phyloP scores from a whole-genome alignment of 2,888 invertebrate species.

The Galeruca laticollis region DNA sequence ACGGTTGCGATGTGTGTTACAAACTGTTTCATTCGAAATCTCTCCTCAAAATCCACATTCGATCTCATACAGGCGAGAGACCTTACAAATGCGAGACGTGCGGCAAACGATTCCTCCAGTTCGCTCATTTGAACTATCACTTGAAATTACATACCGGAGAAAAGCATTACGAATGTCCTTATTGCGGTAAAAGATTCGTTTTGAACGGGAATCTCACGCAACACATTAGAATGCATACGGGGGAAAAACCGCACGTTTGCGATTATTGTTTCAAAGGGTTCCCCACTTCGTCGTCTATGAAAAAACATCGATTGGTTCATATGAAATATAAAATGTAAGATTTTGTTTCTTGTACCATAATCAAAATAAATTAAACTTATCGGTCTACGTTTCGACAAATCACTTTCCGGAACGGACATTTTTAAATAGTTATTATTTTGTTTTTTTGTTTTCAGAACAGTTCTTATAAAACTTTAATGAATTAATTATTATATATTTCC shows the following conservation, averaged over 20 bases:
- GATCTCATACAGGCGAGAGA: slow-evolving; percentile 29
- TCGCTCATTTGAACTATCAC: slow-evolving; percentile 32
- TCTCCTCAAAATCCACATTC: slow-evolving; percentile 19
- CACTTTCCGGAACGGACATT: too few relatives aligned
- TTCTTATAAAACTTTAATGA: too few relatives aligned
- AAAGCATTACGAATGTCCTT: slow-evolving; percentile 58
- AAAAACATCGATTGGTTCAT: slow-evolving; percentile 4
- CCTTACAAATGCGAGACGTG: slow-evolving; percentile 55
- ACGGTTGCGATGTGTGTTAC: background rate
- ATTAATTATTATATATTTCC: too few relatives aligned
- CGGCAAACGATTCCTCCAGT: slow-evolving; percentile 25
- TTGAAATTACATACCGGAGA: slow-evolving; percentile 30
- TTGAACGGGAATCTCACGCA: slow-evolving; percentile 27
- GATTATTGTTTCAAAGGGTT: slow-evolving; percentile 24
- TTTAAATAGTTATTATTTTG: too few relatives aligned
- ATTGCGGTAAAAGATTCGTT: slow-evolving; percentile 23
- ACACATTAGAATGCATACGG: slow-evolving; percentile 28
- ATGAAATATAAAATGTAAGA: background rate
- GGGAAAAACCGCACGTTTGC: slow-evolving; percentile 30
- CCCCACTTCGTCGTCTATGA: background rate
- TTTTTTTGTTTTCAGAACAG: too few relatives aligned
- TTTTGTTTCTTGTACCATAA: too few relatives aligned
- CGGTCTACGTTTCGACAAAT: too few relatives aligned
- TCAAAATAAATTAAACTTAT: too few relatives aligned
- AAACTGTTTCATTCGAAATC: background rate